Conservation (phyloP, 2,888 invertebrate genomes). For the Rhopalosiphum nymphaeae region DNA sequence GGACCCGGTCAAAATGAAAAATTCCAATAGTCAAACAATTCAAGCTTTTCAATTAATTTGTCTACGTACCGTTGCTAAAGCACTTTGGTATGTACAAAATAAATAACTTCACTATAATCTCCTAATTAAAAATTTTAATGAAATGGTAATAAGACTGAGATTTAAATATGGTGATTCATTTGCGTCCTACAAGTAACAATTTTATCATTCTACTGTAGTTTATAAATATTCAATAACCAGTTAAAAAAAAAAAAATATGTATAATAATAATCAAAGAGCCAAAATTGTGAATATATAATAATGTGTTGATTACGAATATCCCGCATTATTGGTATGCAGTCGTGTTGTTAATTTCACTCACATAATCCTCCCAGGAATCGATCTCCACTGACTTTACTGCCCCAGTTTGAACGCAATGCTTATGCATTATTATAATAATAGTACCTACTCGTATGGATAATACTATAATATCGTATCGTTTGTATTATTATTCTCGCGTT, state of each 20-base stretch:
- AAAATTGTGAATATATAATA: background rate
- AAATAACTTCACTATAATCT: background rate
- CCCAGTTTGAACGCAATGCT: background rate
- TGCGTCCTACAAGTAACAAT: background rate
- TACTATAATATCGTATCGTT: background rate
- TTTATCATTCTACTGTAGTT: too few species aligned
- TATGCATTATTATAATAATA: background rate
- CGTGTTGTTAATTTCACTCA: background rate
- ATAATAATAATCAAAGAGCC: too few species aligned
- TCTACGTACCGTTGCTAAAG: background rate
- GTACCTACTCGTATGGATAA: background rate
- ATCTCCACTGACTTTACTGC: background rate
- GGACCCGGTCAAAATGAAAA: background rate
- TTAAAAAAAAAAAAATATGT: background rate
- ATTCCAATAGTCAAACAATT: background rate
- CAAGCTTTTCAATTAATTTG: background rate
- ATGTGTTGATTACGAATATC: background rate
- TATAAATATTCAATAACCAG: too few species aligned
- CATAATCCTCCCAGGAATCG: background rate
- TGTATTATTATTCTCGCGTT: background rate
- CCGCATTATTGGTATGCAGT: background rate
- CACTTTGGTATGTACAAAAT: background rate
- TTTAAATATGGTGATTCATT: background rate
- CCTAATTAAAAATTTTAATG: background rate
- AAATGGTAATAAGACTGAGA: background rate